phyloP scores from a whole-genome alignment of 2,888 invertebrate species.

The Polia nebulosa region DNA sequence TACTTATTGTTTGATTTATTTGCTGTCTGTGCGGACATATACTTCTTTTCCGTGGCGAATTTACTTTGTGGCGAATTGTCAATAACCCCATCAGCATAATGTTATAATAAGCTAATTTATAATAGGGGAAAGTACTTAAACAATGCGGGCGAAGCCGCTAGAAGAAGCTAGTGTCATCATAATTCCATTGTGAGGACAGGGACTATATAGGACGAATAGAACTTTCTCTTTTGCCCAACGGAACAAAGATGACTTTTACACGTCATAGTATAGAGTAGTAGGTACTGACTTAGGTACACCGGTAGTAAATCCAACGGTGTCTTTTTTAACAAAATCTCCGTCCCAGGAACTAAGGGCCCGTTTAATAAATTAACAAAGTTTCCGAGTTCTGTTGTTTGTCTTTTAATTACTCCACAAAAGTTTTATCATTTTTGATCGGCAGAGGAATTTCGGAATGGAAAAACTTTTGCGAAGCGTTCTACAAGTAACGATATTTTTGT shows the following conservation, averaged over 20 bases:
- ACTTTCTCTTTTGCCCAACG: not conserved
- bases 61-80: too few species aligned
- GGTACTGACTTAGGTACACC: not conserved
- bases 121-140: too few species aligned
- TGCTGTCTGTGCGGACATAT: too few species aligned
- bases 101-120: too few species aligned
- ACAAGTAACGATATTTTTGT: constrained; percentile 48
- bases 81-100: too few species aligned
- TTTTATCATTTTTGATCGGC: constrained; percentile 69
- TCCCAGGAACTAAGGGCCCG: constrained; percentile 29
- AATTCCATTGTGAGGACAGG: too few species aligned
- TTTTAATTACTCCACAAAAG: constrained; percentile 72
- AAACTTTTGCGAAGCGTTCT: constrained; percentile 63
- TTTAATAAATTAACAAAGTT: constrained; percentile 66
- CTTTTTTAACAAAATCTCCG: constrained; percentile 27
- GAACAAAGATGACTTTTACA: not conserved
- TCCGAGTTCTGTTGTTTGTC: constrained; percentile 64
- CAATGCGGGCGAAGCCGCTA: too few species aligned
- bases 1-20: too few species aligned
- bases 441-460: constrained; percentile 67
- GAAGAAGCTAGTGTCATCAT: too few species aligned
- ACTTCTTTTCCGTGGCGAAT: too few species aligned
- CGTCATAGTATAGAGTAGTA: too few species aligned
- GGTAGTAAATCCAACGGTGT: constrained; percentile 10
- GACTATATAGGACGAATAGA: not conserved